Conservation (phyloP, 2,797 vertebrate genomes). For the Tarsius wallacei region DNA sequence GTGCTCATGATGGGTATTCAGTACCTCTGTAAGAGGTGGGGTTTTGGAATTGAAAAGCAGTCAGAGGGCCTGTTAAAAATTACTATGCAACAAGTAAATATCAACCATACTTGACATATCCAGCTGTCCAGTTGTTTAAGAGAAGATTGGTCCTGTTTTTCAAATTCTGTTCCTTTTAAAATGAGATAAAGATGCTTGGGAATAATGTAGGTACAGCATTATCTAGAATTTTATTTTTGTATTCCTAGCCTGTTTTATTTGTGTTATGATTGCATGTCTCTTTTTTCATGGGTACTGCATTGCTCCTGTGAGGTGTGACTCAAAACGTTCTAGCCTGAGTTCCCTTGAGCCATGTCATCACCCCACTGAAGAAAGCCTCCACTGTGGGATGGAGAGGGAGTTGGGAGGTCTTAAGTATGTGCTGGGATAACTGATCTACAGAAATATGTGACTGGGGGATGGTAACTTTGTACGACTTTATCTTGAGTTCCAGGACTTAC, state of each 20-base stretch:
- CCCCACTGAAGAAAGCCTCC: constrained; percentile 1
- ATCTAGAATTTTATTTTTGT: constrained; percentile 26
- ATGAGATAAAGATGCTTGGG: constrained; percentile 34
- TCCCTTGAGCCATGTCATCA: neutral
- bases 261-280: neutral
- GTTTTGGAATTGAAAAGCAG: constrained; percentile 35
- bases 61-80: constrained; percentile 19
- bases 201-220: neutral
- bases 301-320: constrained; percentile 9
- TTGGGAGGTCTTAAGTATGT: neutral
- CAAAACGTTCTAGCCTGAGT: neutral
- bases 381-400: neutral
- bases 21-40: constrained; percentile 28
- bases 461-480: neutral
- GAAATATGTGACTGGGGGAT: neutral
- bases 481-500: constrained; percentile 18
- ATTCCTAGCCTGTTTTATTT: constrained; percentile 51
- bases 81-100: neutral
- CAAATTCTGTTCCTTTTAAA: constrained; percentile 18
- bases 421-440: neutral
- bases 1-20: neutral
- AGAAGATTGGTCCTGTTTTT: neutral
- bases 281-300: constrained; percentile 39
- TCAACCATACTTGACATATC: neutral
- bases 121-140: neutral